Base-by-base conservation (phyloP, 2,888 invertebrate species). In the Ormyrus labotus region DNA sequence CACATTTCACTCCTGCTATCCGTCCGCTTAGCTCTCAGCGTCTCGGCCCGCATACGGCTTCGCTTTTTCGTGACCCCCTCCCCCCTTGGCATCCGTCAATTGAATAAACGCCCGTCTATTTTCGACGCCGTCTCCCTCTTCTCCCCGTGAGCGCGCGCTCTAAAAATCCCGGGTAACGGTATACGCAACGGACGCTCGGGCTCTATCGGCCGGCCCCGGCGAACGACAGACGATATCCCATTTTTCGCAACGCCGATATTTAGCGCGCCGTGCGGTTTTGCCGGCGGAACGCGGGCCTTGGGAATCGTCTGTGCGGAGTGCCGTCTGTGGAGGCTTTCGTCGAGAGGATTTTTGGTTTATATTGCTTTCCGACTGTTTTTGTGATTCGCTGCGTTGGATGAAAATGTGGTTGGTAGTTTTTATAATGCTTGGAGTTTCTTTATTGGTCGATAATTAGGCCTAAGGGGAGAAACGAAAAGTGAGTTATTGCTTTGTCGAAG, bases 31-130 rank as follows among this genome's bases (percentile, higher is more conserved):
- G 34, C 34, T 34, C 34, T 4, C 3, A 0, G 34, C 34, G 34
- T 34, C 4, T 34, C 34, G 68, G 47, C 65, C 65, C 68, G 68
- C 75, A 75, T 75, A 48, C 3, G 34, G 34, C 34, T 34, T 34
- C 4, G 34, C 34, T 34, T 34, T 34, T 34, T 34, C 34, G 34
- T 34, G 34, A 19, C 19, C 34, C 2, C 3, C 34, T 34, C 34
- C 34, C 8, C 13, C 34, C 4, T 5, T 5, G 68, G 57, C 48
- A 47, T 11, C 10, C 48, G 65, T 72, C 72, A 78, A 78, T 78
- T 78, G 78, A 78, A 78, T 78, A 78, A 78, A 72, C 48, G 72
- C 58, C 67, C 72, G 67, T 65, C 78, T 72, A 78, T 78, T 78
- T 70, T 67, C 55, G 55, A 78, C 34, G 13, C 47, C 5, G 2